Conservation (phyloP, 2,888 invertebrate genomes). For the Yponomeuta malinellus region DNA sequence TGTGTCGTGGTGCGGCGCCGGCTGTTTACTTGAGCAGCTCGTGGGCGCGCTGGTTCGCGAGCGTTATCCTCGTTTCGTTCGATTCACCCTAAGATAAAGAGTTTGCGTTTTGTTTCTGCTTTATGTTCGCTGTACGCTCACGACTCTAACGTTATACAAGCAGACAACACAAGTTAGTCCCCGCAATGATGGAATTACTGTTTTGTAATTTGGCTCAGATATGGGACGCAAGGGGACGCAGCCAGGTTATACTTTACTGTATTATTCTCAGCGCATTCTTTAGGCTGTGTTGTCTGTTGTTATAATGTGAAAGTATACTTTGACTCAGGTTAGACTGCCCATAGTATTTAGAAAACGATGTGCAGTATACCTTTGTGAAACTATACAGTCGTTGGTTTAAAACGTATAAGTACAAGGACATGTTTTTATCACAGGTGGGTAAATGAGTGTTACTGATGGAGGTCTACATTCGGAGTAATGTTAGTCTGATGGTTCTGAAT, state of each 20-base stretch:
- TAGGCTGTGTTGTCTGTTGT: slow-evolving; percentile 1
- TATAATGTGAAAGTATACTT: slow-evolving; percentile 8
- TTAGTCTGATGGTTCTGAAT: slow-evolving; percentile 44
- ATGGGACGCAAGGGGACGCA: no score
- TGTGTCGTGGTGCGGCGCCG: slow-evolving; percentile 45
- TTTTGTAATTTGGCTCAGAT: no score
- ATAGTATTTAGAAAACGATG: no score
- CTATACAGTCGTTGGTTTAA: slow-evolving; percentile 41
- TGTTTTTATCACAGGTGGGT: slow-evolving; percentile 47
- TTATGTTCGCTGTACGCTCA: slow-evolving; percentile 36
- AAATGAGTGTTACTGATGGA: slow-evolving; percentile 51
- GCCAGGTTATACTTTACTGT: no score
- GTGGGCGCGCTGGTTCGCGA: slow-evolving; percentile 97
- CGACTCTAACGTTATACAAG: neutral
- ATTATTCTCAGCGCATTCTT: no score
- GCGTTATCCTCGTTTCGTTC: slow-evolving; percentile 96
- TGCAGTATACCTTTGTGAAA: no score
- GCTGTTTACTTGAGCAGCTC: slow-evolving; percentile 92
- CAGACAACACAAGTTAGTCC: neutral
- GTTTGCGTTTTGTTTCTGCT: slow-evolving; percentile 46
- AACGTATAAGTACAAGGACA: slow-evolving; percentile 31
- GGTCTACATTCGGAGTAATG: slow-evolving; percentile 34
- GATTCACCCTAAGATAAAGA: slow-evolving; percentile 82
- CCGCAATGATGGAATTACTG: no score
- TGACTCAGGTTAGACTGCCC: neutral